These are phyloP conservation scores for Galaxias olidus DNA, from an alignment of 2,797 vertebrate species.

Conservation along the genomic window DNA sequence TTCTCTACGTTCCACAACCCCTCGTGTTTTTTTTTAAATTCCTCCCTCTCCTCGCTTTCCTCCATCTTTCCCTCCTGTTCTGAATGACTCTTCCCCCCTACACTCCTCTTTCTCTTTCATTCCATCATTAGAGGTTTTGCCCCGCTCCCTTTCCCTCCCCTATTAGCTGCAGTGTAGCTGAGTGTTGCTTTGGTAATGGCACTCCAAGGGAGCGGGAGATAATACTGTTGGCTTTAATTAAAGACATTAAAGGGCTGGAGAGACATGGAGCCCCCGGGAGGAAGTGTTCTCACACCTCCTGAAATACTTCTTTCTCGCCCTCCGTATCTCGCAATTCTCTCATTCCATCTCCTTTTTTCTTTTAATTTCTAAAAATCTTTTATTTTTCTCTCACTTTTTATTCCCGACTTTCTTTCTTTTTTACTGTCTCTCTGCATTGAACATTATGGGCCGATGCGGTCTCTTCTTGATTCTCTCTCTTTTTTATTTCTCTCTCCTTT, in stretches of 20 bases:
- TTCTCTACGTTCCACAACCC: constrained; percentile 22
- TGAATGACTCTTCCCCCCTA: constrained; percentile 28
- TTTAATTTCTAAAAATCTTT: no score
- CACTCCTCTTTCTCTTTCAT: constrained; percentile 12
- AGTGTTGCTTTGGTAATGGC: constrained; percentile 64
- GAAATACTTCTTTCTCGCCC: constrained; percentile 38
- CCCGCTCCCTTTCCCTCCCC: constrained; percentile 18
- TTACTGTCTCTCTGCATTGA: no score
- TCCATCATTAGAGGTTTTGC: neutral
- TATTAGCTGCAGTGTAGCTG: constrained; percentile 40
- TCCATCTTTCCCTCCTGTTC: constrained; percentile 10
- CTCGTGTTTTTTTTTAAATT: constrained; percentile 26
- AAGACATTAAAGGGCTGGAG: constrained; percentile 71
- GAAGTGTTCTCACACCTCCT: constrained; percentile 57
- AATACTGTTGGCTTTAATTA: constrained; percentile 75
- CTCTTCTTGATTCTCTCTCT: neutral
- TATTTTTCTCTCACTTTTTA: no score
- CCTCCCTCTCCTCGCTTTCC: constrained; percentile 19
- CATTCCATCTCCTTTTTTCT: no score
- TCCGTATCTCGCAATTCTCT: neutral
- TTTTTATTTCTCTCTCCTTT: constrained; percentile 22
- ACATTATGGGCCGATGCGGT: neutral
- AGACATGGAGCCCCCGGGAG: constrained; percentile 59
- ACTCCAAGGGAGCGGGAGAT: constrained; percentile 61
- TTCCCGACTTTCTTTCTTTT: no score